Base-by-base conservation (phyloP, 2,113 vertebrate species). In the Noctilio leporinus region DNA sequence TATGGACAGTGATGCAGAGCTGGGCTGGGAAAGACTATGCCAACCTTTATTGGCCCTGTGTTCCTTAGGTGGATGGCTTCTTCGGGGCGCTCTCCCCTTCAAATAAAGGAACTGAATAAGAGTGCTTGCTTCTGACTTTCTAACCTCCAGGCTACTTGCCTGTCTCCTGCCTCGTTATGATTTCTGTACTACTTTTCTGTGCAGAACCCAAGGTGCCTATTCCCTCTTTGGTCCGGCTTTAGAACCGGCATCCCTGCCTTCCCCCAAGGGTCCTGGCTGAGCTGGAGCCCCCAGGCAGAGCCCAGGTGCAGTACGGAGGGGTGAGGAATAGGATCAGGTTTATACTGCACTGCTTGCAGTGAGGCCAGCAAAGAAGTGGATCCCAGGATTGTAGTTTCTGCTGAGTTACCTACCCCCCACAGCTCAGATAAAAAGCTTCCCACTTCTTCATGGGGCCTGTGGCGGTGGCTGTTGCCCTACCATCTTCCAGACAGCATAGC, bases 401-500 rank as follows among this genome's bases (percentile, higher is more conserved):
- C 26, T 47, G 19, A 84, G 47, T 81, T 81, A 72, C 93, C 40
- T 94, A 94, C 96, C 67, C 73, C 19, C 59, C 69, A 86, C 26
- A 53, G 14, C 72, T n/a, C 38, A 7, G 22, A 47, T 40, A 33
- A 78, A 45, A 75, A 81, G 77, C 43, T 5, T 3, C 24, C 77
- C 40, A 47, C 30, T 91, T 93, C 15, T 0, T 98, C 96, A 99
- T 1, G 97, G 98, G 14, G 95, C 94, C 0, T 98, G 98, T 51
- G 97, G 97, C 0, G 76, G 72, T 11, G 94, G 98, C 80, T 95
- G 96, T 59, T 98, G 98, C 87, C 98, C 97, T 0, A 98, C 98
- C 99, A 99, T 99, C 96, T 99, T 99, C 86, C 99, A 98, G 89
- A 98, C 98, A 2, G 99, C 99, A 97, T 99, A 99, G 97, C 99